Evolutionary conservation across 2,888 invertebrate species (phyloP).

Genomic region (Sinopyrophorus schimmeli): DNA sequence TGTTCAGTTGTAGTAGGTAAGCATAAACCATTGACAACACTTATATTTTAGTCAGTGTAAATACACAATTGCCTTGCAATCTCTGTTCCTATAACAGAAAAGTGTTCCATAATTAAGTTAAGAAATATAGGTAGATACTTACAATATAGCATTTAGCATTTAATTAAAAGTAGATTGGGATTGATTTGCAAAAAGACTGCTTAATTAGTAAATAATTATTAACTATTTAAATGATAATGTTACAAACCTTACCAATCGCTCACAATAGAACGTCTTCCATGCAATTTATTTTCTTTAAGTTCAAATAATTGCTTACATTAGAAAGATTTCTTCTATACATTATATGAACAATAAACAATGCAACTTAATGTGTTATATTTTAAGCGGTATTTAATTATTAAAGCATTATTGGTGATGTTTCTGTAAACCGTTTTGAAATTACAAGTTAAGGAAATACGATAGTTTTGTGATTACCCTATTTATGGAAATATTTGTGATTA

Average conservation of each 20-base stretch:
- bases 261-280: slow-evolving; percentile 29
- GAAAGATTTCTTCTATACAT: too few relatives aligned
- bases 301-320: slow-evolving; percentile 15
- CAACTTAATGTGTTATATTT: slow-evolving; percentile 17
- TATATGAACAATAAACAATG: slow-evolving; percentile 28
- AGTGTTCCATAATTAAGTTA: slow-evolving; percentile 35
- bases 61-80: slow-evolving; percentile 33
- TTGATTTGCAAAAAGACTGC: slow-evolving; percentile 31
- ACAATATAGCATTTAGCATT: slow-evolving; percentile 22
- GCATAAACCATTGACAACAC: slow-evolving; percentile 25
- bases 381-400: slow-evolving; percentile 19
- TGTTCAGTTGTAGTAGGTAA: slow-evolving; percentile 12
- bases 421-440: slow-evolving; percentile 26
- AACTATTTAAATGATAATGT: slow-evolving; percentile 8
- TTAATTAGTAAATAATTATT: slow-evolving; percentile 29
- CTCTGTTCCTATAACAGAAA: slow-evolving; percentile 39
- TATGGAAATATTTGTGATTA: slow-evolving; percentile 26
- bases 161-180: slow-evolving; percentile 24
- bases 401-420: slow-evolving; percentile 23
- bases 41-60: slow-evolving; percentile 35
- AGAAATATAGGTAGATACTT: too few relatives aligned
- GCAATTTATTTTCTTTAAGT: slow-evolving; percentile 10
- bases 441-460: slow-evolving; percentile 19
- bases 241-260: slow-evolving; percentile 5
- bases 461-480: slow-evolving; percentile 29